Evolutionary conservation across 2,888 invertebrate species (phyloP), one percentile per base, ranked within the genome.

Genomic region (Nezara viridula): DNA sequence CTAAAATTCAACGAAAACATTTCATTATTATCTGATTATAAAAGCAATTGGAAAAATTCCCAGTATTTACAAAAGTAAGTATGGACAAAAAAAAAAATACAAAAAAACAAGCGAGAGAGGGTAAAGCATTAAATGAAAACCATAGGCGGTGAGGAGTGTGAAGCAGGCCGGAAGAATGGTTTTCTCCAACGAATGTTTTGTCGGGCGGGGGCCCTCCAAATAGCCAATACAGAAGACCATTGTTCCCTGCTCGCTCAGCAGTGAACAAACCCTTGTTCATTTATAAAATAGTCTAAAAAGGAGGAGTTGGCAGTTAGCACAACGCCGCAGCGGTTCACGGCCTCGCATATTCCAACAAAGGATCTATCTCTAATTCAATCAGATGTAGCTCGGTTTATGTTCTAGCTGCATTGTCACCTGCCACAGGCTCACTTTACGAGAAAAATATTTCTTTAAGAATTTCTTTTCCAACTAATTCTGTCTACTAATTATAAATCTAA

Each of bases 101-200:
- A 73, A 73, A 73, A 73, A 73, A 73, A 37, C 19, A 37, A 12
- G 66, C n/a, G 66, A 73, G 32, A 37, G 6, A 73, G 16, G 32
- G 60, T 60, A 60, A 55, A 60, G 60, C 66, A 81, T 81, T 81
- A 81, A 81, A 81, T 81, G 44, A 81, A 81, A 44, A 44, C 44
- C 24, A 81, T 40, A n/a, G 44, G 10, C 44, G 81, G n/a, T 10
- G 40, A 44, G 81, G n/a, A 81, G 81, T 37, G 81, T 81, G 81
- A 81, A 81, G 16, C 81, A 81, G 81, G 81, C 81, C 44, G 81
- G 81, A 81, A 81, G 81, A 81, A 81, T 81, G 81, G 81, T 81
- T 44, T 81, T 81, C 81, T 81, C 81, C 81, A 47, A 37, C 44
- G 81, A 81, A 81, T 81, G 81, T 81, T 81, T 81, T 81, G 81